Evolutionary conservation across 2,888 invertebrate species (phyloP).

Genomic region (Ochropleura leucogaster): DNA sequence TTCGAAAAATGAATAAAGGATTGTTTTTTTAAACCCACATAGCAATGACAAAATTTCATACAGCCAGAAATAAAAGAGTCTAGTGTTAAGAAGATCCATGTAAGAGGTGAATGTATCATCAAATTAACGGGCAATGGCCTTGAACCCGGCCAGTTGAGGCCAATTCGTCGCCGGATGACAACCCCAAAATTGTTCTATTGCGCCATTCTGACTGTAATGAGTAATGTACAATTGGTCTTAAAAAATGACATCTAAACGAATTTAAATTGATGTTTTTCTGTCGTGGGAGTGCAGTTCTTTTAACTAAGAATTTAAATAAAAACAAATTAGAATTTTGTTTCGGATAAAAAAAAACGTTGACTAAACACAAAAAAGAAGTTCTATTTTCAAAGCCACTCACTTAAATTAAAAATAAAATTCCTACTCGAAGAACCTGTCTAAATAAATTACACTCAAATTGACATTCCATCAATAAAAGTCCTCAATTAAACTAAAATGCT

Average conservation of each 20-base stretch:
- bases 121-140: conserved; percentile 71
- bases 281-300: conserved; percentile 40
- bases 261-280: conserved; percentile 19
- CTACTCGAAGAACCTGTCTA: conserved; percentile 29
- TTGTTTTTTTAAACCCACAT: conserved; percentile 12
- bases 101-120: conserved; percentile 70
- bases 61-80: conserved; percentile 48
- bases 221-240: conserved; percentile 59
- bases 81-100: conserved; percentile 51
- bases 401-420: conserved; percentile 9
- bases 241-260: conserved; percentile 47
- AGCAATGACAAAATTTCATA: conserved; percentile 29
- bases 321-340: background rate
- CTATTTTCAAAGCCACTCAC: background rate
- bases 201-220: conserved; percentile 58
- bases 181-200: conserved; percentile 71
- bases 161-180: conserved; percentile 73
- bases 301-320: background rate
- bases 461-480: conserved; percentile 47
- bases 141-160: conserved; percentile 70
- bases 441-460: conserved; percentile 35
- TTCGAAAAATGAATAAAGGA: conserved; percentile 13
- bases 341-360: background rate
- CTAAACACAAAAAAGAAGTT: background rate
- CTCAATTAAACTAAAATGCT: conserved; percentile 26